phyloP scores from a whole-genome alignment of 2,888 invertebrate genomes.

The Sphaerophoria taeniata region DNA sequence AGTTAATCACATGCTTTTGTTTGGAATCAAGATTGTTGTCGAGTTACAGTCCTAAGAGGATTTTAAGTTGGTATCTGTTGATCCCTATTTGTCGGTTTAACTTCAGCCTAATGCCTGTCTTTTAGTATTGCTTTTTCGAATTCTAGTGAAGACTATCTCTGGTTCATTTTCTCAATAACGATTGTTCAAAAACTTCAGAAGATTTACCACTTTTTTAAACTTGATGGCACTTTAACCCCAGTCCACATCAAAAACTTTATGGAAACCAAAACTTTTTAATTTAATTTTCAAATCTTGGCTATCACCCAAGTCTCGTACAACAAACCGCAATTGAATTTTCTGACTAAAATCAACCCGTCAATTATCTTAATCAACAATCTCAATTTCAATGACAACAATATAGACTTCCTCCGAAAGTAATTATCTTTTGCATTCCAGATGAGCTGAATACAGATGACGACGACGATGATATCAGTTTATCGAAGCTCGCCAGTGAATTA shows the following conservation, averaged over 20 bases:
- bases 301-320: neutral
- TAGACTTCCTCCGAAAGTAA: conserved; percentile 9
- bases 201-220: no score
- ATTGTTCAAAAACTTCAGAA: no score
- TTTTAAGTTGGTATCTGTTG: no score
- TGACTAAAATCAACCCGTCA: conserved; percentile 32
- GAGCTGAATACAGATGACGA: conserved; percentile 82
- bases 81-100: no score
- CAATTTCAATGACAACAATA: conserved; percentile 33
- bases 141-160: no score
- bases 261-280: neutral
- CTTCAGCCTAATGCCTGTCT: no score
- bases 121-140: no score
- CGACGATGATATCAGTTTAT: conserved; percentile 82
- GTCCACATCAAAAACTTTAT: neutral
- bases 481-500: conserved; percentile 80
- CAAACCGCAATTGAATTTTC: conserved; percentile 15
- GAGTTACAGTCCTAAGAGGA: no score
- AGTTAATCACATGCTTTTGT: conserved; percentile 17
- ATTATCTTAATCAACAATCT: conserved; percentile 30
- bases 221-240: no score
- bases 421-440: conserved; percentile 76
- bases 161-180: no score
- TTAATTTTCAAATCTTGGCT: conserved; percentile 9
- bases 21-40: neutral